Base-by-base conservation (phyloP, 2,888 invertebrate species). In the Cephus nigrinus region DNA sequence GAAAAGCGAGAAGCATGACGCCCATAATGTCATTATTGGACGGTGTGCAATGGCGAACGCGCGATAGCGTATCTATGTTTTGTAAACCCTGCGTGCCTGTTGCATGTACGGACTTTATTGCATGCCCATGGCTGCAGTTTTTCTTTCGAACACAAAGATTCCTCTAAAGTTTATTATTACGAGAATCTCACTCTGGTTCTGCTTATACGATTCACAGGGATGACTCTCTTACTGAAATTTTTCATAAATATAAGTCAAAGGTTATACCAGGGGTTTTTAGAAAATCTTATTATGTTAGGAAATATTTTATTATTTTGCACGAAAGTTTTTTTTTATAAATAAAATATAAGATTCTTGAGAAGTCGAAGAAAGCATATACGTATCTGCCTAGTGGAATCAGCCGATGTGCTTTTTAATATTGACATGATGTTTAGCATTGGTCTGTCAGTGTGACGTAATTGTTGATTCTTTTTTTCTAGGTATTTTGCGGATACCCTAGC, bases 401-500 rank as follows among this genome's bases (percentile, higher is more conserved):
- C 23, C 23, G 23, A 55, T 23, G 55, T 55, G 55, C 9, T 55
- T 55, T 23, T 55, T 55, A 55, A 23, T 55, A 23, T 55, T 55
- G 5, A 55, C 55, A 23, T 5, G 5, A 23, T 55, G 23, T 55
- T 55, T 55, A 55, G 55, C 55, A 23, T 23, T 55, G 5, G 55
- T 55, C 55, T 15, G 23, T 55, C 9, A 55, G 55, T 9, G 55
- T 55, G 55, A 55, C 55, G 55, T 55, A 55, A 55, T 23, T 55
- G 55, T 2, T 55, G 23, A 55, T 55, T 68, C 31, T 77, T 75
- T 55, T 73, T 12, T 80, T 80, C 40, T 85, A 93, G 93, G 82
- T 93, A 93, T 82, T 93, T 93, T 84, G 92, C 92, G 73, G 93
- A 93, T 81, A 92, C 93, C 35, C 89, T 93, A 76, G 92, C 92